Evolutionary conservation across 2,113 vertebrate species (phyloP).

Genomic region (Eubucco bourcierii): DNA sequence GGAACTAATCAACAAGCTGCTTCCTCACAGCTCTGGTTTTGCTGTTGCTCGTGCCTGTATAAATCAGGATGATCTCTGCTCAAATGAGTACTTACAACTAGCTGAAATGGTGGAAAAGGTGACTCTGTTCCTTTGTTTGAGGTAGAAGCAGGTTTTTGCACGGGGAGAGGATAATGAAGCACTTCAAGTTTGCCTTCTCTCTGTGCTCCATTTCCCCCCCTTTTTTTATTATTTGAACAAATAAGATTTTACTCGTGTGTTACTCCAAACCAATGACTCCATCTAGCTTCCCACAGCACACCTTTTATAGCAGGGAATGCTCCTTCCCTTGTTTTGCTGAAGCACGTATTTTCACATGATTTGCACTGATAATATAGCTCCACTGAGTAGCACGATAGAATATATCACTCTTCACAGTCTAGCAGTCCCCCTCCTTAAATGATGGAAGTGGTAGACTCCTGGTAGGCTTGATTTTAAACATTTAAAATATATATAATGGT

Average conservation of each 20-base stretch:
- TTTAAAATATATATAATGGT: constrained; percentile 72
- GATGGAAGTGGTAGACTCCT: constrained; percentile 64
- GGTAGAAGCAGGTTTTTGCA: constrained; percentile 3
- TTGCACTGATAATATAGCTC: constrained; percentile 36
- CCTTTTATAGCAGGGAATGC: constrained; percentile 18
- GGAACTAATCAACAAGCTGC: constrained; percentile 45
- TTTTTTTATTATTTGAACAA: constrained; percentile 47
- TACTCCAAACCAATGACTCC: constrained; percentile 37
- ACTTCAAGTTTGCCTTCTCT: constrained; percentile 34
- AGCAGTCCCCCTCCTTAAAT: constrained; percentile 66
- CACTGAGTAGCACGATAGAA: constrained; percentile 24
- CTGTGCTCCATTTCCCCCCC: not conserved
- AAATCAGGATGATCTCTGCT: constrained; percentile 28
- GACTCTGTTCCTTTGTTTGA: constrained; percentile 42
- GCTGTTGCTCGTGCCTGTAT: constrained; percentile 4
- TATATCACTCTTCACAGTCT: constrained; percentile 65
- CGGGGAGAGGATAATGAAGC: constrained; percentile 1
- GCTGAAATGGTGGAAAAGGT: not conserved
- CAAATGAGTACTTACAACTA: constrained; percentile 23
- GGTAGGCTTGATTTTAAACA: constrained; percentile 72
- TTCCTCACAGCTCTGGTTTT: constrained; percentile 29
- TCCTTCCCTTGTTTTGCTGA: not conserved
- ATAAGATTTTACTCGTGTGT: not conserved
- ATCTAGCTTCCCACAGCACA: constrained; percentile 22
- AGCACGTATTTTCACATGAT: constrained; percentile 45